Conservation (phyloP, 2,797 vertebrate species). For the Hemitrygon akajei region DNA sequence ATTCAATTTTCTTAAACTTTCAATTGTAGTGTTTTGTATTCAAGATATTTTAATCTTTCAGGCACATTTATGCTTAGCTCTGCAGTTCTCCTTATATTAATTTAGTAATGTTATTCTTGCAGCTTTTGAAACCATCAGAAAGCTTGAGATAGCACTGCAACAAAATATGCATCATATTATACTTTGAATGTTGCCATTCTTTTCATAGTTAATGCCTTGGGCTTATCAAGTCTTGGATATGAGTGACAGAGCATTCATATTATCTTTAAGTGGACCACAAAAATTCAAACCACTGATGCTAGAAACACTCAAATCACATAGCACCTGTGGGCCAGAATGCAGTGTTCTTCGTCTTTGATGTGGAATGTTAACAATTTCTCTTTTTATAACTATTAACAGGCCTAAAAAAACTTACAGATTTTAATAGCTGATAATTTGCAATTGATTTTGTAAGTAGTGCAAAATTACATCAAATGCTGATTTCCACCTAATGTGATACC, state of each 20-base stretch:
- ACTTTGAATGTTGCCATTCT: too few species aligned
- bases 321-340: too few species aligned
- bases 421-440: background rate
- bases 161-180: background rate
- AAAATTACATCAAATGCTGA: background rate
- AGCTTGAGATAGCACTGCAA: background rate
- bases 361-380: too few species aligned
- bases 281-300: too few species aligned
- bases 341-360: too few species aligned
- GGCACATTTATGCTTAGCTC: background rate
- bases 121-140: background rate
- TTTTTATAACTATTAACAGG: too few species aligned
- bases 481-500: background rate
- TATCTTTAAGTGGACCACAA: background rate
- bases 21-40: too few species aligned
- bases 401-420: too few species aligned
- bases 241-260: background rate
- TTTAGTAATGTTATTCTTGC: background rate
- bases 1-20: too few species aligned
- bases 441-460: background rate
- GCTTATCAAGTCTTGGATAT: background rate
- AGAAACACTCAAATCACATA: too few species aligned
- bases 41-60: background rate
- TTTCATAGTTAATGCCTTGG: background rate
- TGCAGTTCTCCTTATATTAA: background rate